Percentiles rank a stretch among this genome's conserved stretches.
phyloP scores from a whole-genome alignment of 2,113 vertebrate species.

The Platanista minor region DNA sequence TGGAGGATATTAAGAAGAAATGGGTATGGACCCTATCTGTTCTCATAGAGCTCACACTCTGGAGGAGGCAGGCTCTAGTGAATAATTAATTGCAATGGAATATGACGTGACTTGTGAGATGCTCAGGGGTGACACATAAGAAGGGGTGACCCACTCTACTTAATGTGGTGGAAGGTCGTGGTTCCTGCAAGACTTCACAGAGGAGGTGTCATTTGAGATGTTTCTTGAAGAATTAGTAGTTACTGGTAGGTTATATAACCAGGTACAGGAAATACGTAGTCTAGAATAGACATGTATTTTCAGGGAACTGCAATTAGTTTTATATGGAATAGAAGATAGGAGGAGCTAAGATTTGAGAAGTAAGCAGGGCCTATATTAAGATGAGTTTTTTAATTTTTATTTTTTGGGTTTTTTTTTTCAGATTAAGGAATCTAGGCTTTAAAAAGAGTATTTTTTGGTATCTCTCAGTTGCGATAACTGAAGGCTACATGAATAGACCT shows the following conservation, averaged over 20 bases:
- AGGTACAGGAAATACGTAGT: too few species aligned
- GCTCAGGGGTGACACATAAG: not conserved
- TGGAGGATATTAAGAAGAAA: not conserved
- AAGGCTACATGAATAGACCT: not conserved
- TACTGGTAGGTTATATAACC: not conserved
- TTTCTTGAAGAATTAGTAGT: not conserved
- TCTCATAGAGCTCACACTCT: not conserved
- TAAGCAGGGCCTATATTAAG: not conserved
- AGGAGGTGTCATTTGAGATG: not conserved
- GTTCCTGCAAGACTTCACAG: not conserved
- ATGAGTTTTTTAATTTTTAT: not conserved
- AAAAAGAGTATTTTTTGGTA: not conserved
- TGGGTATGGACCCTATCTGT: not conserved
- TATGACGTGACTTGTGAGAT: not conserved
- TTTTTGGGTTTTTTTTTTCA: not conserved
- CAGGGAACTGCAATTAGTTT: not conserved
- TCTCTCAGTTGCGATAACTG: not conserved
- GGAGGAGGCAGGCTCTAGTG: not conserved
- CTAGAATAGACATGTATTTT: not conserved
- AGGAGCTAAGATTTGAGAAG: not conserved
- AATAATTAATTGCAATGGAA: too few species aligned
- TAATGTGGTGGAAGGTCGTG: not conserved
- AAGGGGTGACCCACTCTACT: not conserved
- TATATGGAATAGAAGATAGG: not conserved
- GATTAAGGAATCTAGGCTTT: not conserved